These are phyloP conservation scores for Drosophila prolongata DNA, from an alignment of 2,888 invertebrate species.

Conservation along the genomic window DNA sequence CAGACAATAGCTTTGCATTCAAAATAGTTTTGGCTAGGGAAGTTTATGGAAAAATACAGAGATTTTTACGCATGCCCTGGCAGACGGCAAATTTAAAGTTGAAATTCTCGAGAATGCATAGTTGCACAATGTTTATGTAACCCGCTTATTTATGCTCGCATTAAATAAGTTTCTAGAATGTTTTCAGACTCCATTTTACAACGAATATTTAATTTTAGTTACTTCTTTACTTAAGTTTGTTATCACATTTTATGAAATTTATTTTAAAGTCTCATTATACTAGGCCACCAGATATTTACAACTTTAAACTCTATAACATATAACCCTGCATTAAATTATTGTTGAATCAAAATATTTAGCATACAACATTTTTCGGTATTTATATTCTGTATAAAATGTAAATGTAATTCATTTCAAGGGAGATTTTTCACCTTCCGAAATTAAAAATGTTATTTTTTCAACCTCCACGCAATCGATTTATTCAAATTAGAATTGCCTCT, in stretches of 20 bases:
- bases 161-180: not conserved
- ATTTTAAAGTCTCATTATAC: no score
- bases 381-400: not conserved
- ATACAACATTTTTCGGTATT: not conserved
- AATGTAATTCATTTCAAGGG: not conserved
- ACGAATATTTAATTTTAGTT: no score
- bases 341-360: not conserved
- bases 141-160: not conserved
- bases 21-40: constrained; percentile 29
- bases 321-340: not conserved
- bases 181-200: no score
- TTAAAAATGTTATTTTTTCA: not conserved
- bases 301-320: no score
- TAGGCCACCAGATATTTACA: no score
- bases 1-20: constrained; percentile 46
- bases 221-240: not conserved
- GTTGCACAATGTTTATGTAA: not conserved
- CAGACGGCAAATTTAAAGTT: not conserved
- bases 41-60: constrained; percentile 11
- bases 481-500: constrained; percentile 27
- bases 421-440: no score
- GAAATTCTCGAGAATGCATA: not conserved
- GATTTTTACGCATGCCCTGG: constrained; percentile 14
- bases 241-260: not conserved
- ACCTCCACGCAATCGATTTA: constrained; percentile 10